Conservation (phyloP, 2,888 invertebrate genomes). For the Andrena dorsata region DNA sequence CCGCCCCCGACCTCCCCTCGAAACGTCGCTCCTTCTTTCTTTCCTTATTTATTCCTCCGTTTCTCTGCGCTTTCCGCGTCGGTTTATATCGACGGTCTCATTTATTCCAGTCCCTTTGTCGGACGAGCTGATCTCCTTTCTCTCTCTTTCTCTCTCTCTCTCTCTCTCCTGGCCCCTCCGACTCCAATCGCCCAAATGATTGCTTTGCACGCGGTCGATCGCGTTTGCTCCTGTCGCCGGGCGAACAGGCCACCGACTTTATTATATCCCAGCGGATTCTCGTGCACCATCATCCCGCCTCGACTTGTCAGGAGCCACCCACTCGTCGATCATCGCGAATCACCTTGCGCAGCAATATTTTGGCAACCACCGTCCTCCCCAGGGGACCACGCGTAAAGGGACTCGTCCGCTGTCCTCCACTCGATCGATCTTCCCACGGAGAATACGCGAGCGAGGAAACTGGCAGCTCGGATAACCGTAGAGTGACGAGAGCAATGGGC, state of each 20-base stretch:
- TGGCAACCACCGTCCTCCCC: constrained; percentile 50
- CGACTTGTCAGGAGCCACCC: constrained; percentile 4
- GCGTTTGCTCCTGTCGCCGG: constrained; percentile 37
- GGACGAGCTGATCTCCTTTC: constrained; percentile 72
- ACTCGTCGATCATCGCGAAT: constrained; percentile 65
- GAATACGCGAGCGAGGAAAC: constrained; percentile 30
- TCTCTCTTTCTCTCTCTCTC: constrained; percentile 15
- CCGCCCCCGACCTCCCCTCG: constrained; percentile 24
- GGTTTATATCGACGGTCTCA: constrained; percentile 70
- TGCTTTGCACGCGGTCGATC: constrained; percentile 65
- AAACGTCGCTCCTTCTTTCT: constrained; percentile 62
- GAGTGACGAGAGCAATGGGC: constrained; percentile 44
- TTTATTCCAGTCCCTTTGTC: constrained; percentile 77
- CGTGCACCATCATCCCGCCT: background rate
- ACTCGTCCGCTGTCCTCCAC: constrained; percentile 21
- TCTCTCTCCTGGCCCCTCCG: background rate
- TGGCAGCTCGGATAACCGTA: constrained; percentile 44
- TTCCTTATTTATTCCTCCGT: constrained; percentile 72
- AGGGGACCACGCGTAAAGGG: constrained; percentile 10
- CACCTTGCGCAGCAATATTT: constrained; percentile 57
- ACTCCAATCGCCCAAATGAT: constrained; percentile 70
- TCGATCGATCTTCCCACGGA: constrained; percentile 65
- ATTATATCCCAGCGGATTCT: no score
- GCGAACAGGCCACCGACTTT: background rate
- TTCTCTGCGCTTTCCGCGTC: constrained; percentile 54